Percentiles rank a stretch among this genome's conserved stretches.
Conservation (phyloP, 2,888 invertebrate genomes). For the Meloe dianella region DNA sequence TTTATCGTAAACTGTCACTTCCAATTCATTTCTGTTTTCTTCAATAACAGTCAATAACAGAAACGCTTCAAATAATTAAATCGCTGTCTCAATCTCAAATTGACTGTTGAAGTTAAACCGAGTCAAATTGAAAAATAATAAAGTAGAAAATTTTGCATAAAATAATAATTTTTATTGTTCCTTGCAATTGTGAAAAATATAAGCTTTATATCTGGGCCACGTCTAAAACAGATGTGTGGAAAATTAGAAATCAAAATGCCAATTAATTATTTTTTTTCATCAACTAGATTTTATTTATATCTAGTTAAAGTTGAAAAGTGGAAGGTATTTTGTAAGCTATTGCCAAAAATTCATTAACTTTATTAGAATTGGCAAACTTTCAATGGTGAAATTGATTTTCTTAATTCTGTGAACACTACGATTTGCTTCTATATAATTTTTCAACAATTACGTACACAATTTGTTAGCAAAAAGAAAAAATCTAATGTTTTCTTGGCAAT, state of each 20-base stretch:
- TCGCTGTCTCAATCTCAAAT: neutral
- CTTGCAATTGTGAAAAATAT: too few relatives aligned
- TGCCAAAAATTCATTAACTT: neutral
- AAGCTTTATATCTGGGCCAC: too few relatives aligned
- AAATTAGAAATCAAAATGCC: neutral
- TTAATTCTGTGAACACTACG: neutral
- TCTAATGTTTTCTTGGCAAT: neutral
- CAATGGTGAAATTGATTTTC: neutral
- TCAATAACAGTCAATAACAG: constrained; percentile 7
- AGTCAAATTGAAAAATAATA: neutral
- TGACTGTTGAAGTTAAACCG: constrained; percentile 3
- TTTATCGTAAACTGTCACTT: neutral
- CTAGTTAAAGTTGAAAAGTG: neutral
- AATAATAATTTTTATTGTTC: neutral
- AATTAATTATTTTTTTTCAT: neutral
- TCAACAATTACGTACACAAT: neutral
- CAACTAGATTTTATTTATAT: neutral
- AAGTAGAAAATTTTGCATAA: neutral
- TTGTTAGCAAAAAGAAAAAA: neutral
- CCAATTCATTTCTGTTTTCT: neutral
- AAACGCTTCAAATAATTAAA: constrained; percentile 1
- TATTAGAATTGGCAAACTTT: neutral
- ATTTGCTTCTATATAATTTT: neutral
- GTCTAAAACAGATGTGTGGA: neutral
- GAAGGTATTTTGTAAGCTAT: neutral